Conservation (phyloP, 1,140 invertebrate species). For the Propsilocerus akamusi region DNA sequence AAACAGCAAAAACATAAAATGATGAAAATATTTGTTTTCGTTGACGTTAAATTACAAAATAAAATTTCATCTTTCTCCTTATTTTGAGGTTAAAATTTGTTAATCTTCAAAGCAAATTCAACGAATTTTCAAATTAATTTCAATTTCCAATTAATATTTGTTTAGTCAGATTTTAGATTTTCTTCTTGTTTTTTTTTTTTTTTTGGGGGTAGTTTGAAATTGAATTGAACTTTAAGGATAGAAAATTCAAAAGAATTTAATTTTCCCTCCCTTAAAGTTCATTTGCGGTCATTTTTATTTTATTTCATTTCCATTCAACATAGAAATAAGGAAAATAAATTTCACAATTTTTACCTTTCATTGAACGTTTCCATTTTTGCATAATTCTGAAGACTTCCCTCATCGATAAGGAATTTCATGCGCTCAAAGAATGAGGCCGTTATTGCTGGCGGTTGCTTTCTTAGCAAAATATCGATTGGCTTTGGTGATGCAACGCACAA, state of each 20-base stretch:
- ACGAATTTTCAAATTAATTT: too few relatives aligned
- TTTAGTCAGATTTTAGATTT: too few relatives aligned
- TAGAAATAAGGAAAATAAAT: not conserved
- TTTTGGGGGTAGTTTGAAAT: too few relatives aligned
- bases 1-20: not conserved
- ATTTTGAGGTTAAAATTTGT: too few relatives aligned
- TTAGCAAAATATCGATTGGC: constrained; percentile 79
- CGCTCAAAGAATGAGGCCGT: constrained; percentile 95
- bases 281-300: constrained; percentile 6
- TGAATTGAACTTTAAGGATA: not conserved
- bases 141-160: too few relatives aligned
- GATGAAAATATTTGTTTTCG: not conserved
- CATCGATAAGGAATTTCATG: constrained; percentile 95
- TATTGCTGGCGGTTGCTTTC: constrained; percentile 87
- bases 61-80: too few relatives aligned
- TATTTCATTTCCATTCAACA: not conserved
- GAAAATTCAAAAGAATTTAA: not conserved
- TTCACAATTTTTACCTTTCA: constrained; percentile 61
- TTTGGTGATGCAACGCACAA: constrained; percentile 83
- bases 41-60: too few relatives aligned
- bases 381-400: constrained; percentile 92
- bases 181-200: constrained; percentile 8
- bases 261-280: constrained; percentile 14
- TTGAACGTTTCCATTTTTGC: constrained; percentile 88
- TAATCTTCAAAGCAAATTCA: too few relatives aligned